These are phyloP conservation scores for Bergia sp. DNA, from an alignment of 92 coral and sea anemone species.

Conservation along the genomic window DNA sequence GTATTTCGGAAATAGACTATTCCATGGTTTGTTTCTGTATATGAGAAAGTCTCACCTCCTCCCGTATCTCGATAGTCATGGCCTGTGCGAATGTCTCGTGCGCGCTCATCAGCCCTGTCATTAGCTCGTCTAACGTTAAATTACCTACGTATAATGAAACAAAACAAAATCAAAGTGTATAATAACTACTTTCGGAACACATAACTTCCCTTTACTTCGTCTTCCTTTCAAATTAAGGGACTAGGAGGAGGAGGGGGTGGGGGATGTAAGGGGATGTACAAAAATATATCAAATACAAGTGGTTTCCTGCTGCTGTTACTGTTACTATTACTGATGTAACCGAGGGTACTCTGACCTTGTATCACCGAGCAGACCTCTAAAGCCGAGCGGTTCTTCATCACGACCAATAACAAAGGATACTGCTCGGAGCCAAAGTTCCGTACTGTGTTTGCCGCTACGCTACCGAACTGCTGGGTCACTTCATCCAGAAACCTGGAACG, in stretches of 20 bases:
- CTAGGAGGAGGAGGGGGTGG: too few species aligned
- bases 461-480: slow-evolving; percentile 90
- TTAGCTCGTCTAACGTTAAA: slow-evolving; percentile 88
- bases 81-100: slow-evolving; percentile 95
- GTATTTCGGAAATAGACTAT: background rate
- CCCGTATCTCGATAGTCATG: slow-evolving; percentile 84
- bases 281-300: too few species aligned
- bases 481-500: slow-evolving; percentile 77
- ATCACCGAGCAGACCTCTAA: slow-evolving; percentile 93
- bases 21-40: background rate
- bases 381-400: slow-evolving; percentile 92
- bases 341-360: slow-evolving; percentile 70
- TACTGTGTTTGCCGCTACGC: slow-evolving; percentile 90
- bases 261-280: too few species aligned
- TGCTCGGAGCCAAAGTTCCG: slow-evolving; percentile 87
- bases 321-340: background rate
- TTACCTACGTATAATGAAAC: slow-evolving; percentile 58
- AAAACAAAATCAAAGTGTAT: background rate
- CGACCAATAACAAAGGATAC: slow-evolving; percentile 85
- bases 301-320: background rate
- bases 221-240: background rate
- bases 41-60: slow-evolving; percentile 68
- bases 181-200: background rate
- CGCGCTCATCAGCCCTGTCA: slow-evolving; percentile 94
- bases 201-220: background rate